Evolutionary conservation across 2,888 invertebrate genomes (phyloP).

Genomic region (Scaptomyza reducta): DNA sequence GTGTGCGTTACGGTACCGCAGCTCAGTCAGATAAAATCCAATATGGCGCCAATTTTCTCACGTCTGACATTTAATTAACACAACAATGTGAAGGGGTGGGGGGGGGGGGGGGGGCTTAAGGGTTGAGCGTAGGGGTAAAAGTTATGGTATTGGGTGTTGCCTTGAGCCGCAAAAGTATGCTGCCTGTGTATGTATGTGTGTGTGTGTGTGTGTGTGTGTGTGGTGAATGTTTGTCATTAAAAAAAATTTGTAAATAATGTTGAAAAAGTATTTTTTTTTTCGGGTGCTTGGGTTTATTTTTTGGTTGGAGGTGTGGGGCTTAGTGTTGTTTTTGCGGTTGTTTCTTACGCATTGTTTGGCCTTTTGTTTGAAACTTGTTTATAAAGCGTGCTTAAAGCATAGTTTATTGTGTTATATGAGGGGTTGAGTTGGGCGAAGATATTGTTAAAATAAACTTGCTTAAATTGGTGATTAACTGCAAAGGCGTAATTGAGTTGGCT

Average conservation of each 20-base stretch:
- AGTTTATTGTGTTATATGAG: slow-evolving; percentile 18
- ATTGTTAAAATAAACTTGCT: slow-evolving; percentile 12
- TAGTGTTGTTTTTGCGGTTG: slow-evolving; percentile 4
- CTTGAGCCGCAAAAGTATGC: slow-evolving; percentile 53
- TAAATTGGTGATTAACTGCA: not conserved
- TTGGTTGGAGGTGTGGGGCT: not conserved
- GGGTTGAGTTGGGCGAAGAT: not conserved
- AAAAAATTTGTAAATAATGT: slow-evolving; percentile 63
- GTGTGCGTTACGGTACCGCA: slow-evolving; percentile 32
- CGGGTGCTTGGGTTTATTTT: slow-evolving; percentile 10
- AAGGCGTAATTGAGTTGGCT: not conserved
- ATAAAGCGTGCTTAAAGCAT: slow-evolving; percentile 31
- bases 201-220: not conserved
- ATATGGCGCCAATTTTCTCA: slow-evolving; percentile 82
- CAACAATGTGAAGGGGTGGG: slow-evolving; percentile 63
- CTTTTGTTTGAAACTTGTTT: slow-evolving; percentile 36
- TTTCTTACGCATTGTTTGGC: slow-evolving; percentile 45
- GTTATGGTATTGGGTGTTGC: slow-evolving; percentile 25
- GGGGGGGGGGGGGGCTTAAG: not conserved
- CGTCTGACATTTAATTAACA: slow-evolving; percentile 82
- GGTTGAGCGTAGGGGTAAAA: not conserved
- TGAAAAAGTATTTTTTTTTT: slow-evolving; percentile 23
- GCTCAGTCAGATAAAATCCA: slow-evolving; percentile 76
- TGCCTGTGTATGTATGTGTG: slow-evolving; percentile 2
- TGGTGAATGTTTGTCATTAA: slow-evolving; percentile 70